Evolutionary conservation across 2,113 vertebrate genomes (phyloP).

Genomic region (Empidonax traillii): DNA sequence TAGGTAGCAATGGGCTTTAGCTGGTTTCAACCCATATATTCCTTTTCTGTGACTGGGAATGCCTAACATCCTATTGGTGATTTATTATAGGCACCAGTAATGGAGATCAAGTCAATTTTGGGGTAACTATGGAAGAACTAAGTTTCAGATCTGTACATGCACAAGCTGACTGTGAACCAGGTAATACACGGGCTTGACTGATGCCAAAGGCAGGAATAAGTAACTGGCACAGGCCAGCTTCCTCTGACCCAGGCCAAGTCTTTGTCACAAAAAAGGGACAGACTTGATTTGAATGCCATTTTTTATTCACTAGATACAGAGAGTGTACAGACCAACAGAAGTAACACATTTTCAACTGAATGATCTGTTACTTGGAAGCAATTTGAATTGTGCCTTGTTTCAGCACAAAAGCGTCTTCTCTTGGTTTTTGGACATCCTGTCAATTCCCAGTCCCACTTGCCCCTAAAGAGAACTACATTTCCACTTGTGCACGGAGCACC

Average conservation of each 20-base stretch:
- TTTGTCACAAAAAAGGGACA: background rate
- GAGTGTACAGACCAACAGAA: background rate
- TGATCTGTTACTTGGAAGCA: background rate
- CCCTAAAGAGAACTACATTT: background rate
- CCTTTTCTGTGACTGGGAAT: too few species aligned
- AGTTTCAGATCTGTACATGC: background rate
- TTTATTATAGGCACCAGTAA: background rate
- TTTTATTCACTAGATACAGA: background rate
- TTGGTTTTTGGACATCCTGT: background rate
- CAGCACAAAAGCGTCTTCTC: background rate
- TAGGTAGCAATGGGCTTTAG: background rate
- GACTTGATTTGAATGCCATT: background rate
- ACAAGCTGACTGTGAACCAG: background rate
- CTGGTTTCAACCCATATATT: background rate
- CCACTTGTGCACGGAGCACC: background rate
- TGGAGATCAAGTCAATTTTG: fast-evolving
- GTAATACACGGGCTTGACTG: background rate
- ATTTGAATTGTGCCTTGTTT: background rate
- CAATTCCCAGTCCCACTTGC: background rate
- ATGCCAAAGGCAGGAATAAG: background rate
- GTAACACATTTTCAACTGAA: background rate
- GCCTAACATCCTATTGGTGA: background rate
- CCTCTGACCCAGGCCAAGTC: background rate
- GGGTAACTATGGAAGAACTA: background rate
- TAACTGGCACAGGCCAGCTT: background rate